These are phyloP conservation scores for Trachelus iudaicus DNA, from an alignment of 2,888 invertebrate genomes.

Conservation along the genomic window DNA sequence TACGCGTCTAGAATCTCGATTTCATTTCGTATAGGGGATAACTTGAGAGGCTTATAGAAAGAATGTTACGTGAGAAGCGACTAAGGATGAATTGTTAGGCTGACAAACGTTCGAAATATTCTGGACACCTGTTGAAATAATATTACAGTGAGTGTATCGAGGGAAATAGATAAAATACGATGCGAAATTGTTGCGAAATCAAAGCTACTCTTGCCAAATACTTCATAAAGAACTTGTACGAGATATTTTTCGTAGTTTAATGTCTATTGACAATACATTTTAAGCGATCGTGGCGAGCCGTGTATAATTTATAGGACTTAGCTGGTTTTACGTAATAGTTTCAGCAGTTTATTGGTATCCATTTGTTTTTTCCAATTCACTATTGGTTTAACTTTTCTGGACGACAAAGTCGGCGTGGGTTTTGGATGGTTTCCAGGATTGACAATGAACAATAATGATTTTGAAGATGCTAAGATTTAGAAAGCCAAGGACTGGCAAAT, in stretches of 20 bases:
- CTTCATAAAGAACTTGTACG: not conserved
- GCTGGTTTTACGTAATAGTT: not conserved
- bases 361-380: not conserved
- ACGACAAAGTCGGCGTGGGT: not conserved
- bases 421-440: not conserved
- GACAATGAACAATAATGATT: not conserved
- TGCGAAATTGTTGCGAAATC: not conserved
- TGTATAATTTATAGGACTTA: constrained; percentile 35
- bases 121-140: not conserved
- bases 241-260: constrained; percentile 39
- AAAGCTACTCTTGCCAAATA: constrained; percentile 35
- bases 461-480: not conserved
- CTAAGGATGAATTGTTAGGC: not conserved
- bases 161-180: not conserved
- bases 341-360: not conserved
- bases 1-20: not conserved
- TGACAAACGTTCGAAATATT: not conserved
- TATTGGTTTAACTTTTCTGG: not conserved
- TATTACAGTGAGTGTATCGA: not conserved
- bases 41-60: not conserved
- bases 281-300: constrained; percentile 30
- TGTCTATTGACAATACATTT: constrained; percentile 50
- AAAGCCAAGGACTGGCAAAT: not conserved
- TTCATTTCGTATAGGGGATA: not conserved
- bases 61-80: not conserved